Evolutionary conservation across 2,888 invertebrate genomes (phyloP).

Genomic region (Autographa gamma): DNA sequence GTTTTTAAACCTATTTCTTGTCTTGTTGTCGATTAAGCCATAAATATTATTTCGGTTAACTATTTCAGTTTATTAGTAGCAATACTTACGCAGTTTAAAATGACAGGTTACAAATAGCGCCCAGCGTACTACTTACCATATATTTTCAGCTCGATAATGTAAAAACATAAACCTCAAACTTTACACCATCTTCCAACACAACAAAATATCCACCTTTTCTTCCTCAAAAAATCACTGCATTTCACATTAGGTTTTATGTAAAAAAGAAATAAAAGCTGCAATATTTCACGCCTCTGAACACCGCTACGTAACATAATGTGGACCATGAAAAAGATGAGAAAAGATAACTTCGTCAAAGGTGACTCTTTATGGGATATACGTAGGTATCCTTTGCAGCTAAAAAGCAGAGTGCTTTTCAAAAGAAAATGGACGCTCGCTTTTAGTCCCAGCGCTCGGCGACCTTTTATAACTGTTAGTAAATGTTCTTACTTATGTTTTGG

Average conservation of each 20-base stretch:
- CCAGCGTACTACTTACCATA: not conserved
- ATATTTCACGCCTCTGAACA: conserved; percentile 49
- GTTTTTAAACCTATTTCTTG: too few relatives aligned
- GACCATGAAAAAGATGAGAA: conserved; percentile 72
- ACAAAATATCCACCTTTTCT: conserved; percentile 32
- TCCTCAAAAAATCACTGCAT: conserved; percentile 37
- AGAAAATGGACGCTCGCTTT: conserved; percentile 68
- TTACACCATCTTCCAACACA: conserved; percentile 19
- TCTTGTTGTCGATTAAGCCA: too few relatives aligned
- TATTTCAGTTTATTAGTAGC: too few relatives aligned
- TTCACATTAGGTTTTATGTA: conserved; percentile 38
- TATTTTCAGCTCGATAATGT: not conserved
- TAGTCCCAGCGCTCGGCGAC: conserved; percentile 55
- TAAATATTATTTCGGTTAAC: too few relatives aligned
- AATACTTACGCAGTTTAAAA: too few relatives aligned
- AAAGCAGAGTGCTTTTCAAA: conserved; percentile 69
- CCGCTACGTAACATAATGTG: conserved; percentile 43
- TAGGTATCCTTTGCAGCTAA: conserved; percentile 64
- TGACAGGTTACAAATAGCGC: too few relatives aligned
- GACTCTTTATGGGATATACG: conserved; percentile 69
- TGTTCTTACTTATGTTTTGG: conserved; percentile 49
- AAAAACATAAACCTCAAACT: conserved; percentile 19
- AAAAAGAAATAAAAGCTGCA: conserved; percentile 45
- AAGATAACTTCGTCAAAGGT: conserved; percentile 78
- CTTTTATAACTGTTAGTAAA: conserved; percentile 61